Evolutionary conservation across 2,888 invertebrate genomes (phyloP), one percentile per base, ranked within the genome.

Genomic region (Leptinotarsa tumamoca): DNA sequence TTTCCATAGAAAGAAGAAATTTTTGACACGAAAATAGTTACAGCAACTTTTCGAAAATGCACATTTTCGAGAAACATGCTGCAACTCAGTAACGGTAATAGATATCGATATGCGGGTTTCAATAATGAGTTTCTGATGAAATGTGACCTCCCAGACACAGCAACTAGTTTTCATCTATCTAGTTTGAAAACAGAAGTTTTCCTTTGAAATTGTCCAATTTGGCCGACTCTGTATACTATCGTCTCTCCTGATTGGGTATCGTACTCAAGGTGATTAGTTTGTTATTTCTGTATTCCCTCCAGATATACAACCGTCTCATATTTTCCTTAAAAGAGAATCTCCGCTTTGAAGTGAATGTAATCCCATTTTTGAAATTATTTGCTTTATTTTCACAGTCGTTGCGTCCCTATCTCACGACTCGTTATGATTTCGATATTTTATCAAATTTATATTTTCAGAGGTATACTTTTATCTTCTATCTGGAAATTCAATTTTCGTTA

Each of bases 401-500:
- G 56, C 54, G 56, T 69, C 69, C 58, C 49, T 15, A 58, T 58
- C 70, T 49, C 50, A 58, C 70, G 50, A 70, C 70, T 70, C 61
- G 70, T 70, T 70, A 70, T 61, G 61, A 56, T 50, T 70, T 58
- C 70, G 70, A 70, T 70, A 70, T 58, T 70, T 61, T 70, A 70
- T 70, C 70, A 70, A 70, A 70, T 70, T 70, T 43, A 70, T 70
- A 70, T 70, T 58, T 70, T 21, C 70, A 70, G 49, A 70, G 58
- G 18, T 70, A 70, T 27, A 58, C 58, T 68, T 68, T 27, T 68
- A 68, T 68, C 33, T 68, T 49, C 54, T 49, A 50, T 58, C 58
- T 15, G 70, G 10, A 23, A 50, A 70, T 70, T 58, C 61, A 70
- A 56, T 70, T 70, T 56, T 7, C 15, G 52, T 70, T 49, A 70